Base-by-base conservation (phyloP, 2,113 vertebrate species). In the Scytalopus superciliaris region DNA sequence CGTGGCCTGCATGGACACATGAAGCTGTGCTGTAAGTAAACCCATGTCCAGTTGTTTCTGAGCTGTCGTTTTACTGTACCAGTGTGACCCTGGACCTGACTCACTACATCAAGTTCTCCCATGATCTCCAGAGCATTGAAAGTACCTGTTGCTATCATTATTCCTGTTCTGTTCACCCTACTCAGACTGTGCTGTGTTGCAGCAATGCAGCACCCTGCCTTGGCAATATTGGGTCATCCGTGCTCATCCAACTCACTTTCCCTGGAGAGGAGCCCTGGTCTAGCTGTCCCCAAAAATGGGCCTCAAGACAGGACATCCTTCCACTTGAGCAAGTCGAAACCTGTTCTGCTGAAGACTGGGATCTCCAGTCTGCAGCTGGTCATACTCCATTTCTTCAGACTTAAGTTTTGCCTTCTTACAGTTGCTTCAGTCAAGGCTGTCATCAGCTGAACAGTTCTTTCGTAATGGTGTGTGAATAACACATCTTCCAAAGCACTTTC, bases 1-100 rank as follows among this genome's bases (percentile, higher is more conserved):
- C 14, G 23, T 18, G 18, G 15, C 6, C 31, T 63, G 19, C 52
- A 39, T 4, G 35, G 17, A 24, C 5, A 1, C 0, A 0, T 27
- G 30, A 37, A 64, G 5, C 50, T 79, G 16, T 15, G 15, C 10
- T 42, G 3, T 6, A 31, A 17, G 6, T 55, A 81, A 84, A 72
- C 12, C 19, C 30, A 3, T 17, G 11, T 59, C 30, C 56, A 31
- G 22, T 12, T 52, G 27, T 66, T 80, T 16, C 35, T 62, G 28
- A 77, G 60, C 16, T 37, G 37, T 19, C 14, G 8, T 57, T 94
- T 80, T 60, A 14, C 19, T 81, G 89, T 81, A 17, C 8, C 5
- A 62, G 6, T 0, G 0, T 68, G 42, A 42, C 22, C 12, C 25
- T 87, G 39, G 42, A 57, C 44, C 31, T 62, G 37, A 70, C 21